Conservation (phyloP, 2,113 vertebrate genomes). For the Pelecanoides urinatrix region DNA sequence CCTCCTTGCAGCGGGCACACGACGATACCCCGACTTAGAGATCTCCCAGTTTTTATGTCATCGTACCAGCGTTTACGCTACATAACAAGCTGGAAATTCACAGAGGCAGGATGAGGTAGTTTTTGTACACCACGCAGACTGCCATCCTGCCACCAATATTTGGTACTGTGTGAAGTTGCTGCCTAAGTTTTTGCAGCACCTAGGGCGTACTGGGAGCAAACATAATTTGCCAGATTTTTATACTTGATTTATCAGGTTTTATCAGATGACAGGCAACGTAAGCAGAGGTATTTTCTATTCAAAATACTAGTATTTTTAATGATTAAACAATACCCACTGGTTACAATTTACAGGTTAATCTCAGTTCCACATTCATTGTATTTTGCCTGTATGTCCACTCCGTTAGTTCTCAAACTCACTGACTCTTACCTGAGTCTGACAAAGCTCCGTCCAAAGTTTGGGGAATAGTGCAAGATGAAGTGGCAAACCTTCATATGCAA, state of each 20-base stretch:
- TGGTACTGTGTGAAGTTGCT: background rate
- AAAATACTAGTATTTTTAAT: background rate
- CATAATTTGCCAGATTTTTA: too few relatives aligned
- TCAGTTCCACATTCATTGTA: background rate
- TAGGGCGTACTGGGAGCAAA: background rate
- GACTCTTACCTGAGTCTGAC: conserved; percentile 90
- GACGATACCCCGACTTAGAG: fast-evolving
- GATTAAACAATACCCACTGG: background rate
- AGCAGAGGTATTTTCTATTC: background rate
- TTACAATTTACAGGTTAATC: background rate
- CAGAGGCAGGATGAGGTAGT: background rate
- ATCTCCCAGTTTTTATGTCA: background rate
- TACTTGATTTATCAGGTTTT: background rate
- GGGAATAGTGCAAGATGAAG: conserved; percentile 95
- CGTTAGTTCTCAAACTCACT: background rate
- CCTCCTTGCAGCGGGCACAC: background rate
- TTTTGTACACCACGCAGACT: background rate
- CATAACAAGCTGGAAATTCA: background rate
- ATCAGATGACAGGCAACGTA: background rate
- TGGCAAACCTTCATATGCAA: conserved; percentile 96
- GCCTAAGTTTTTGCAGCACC: background rate
- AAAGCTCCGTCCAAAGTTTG: conserved; percentile 97
- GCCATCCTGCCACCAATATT: fast-evolving
- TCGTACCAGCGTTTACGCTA: background rate
- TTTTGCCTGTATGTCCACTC: background rate